A percentile compares a stretch with the other conserved stretches of the same genome.
Evolutionary conservation across 2,113 vertebrate species (phyloP).

Genomic region (Corythoichthys intestinalis): DNA sequence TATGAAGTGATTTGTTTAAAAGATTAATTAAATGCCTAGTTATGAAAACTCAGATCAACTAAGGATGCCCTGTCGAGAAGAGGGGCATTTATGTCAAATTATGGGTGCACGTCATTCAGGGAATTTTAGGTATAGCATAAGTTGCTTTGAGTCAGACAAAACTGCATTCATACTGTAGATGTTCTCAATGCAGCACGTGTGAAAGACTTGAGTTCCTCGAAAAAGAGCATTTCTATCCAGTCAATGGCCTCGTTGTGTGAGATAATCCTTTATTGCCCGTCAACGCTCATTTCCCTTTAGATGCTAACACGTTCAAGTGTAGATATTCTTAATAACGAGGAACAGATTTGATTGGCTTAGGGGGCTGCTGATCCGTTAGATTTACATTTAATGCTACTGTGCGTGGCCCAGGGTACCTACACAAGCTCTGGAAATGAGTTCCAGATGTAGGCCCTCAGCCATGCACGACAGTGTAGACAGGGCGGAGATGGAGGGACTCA

Average conservation of each 20-base stretch:
- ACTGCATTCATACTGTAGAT: not conserved
- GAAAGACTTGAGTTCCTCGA: not conserved
- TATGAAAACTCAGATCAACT: too few relatives aligned
- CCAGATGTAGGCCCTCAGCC: constrained; percentile 63
- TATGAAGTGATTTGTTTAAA: too few relatives aligned
- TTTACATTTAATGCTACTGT: constrained; percentile 69
- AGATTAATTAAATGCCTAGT: too few relatives aligned
- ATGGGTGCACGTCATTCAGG: too few relatives aligned
- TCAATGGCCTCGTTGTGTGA: constrained; percentile 14
- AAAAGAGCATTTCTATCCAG: constrained; percentile 1
- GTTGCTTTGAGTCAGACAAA: not conserved
- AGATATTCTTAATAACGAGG: constrained; percentile 34
- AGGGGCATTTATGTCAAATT: too few relatives aligned
- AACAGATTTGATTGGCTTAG: not conserved
- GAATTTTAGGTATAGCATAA: too few relatives aligned
- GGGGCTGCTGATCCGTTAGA: constrained; percentile 26
- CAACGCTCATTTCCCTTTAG: constrained; percentile 20
- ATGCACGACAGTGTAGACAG: constrained; percentile 39
- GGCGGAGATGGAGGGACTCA: constrained; percentile 3
- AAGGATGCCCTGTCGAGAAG: too few relatives aligned
- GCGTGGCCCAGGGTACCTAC: constrained; percentile 49
- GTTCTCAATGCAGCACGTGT: not conserved
- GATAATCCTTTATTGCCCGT: constrained; percentile 12
- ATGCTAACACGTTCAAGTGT: constrained; percentile 24
- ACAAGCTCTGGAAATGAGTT: constrained; percentile 60